A percentile compares a stretch with the other conserved stretches of the same genome.
Conservation (phyloP, 2,888 invertebrate genomes). For the Phortica magna region DNA sequence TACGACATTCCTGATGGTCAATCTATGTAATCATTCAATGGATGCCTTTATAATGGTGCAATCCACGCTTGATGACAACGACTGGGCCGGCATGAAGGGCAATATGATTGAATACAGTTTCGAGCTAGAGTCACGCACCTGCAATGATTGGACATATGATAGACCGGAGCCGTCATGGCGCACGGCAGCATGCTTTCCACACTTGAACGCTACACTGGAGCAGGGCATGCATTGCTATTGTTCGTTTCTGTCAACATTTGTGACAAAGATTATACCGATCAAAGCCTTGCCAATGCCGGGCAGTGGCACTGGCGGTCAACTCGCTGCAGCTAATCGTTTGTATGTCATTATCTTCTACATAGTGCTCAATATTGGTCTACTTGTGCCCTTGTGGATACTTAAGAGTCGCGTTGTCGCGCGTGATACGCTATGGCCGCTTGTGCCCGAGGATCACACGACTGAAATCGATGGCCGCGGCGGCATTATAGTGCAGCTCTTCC, state of each 20-base stretch:
- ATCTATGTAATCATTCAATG: conserved; percentile 1
- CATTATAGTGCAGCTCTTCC: not conserved
- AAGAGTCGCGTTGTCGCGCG: not conserved
- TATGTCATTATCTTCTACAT: not conserved
- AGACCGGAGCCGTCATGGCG: not conserved
- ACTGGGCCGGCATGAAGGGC: not conserved
- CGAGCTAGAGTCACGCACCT: conserved; percentile 4
- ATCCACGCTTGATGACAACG: not conserved
- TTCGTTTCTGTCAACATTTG: not conserved
- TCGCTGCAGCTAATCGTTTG: not conserved
- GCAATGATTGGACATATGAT: not conserved
- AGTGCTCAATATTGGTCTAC: not conserved
- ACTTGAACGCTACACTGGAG: not conserved
- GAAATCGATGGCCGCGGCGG: not conserved
- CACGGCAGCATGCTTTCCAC: not conserved
- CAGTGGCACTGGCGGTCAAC: not conserved
- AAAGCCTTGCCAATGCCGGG: not conserved
- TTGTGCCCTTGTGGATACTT: not conserved
- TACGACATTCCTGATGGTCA: conserved; percentile 8
- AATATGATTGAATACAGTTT: not conserved
- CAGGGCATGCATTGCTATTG: conserved; percentile 1
- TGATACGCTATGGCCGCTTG: not conserved
- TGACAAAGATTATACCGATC: not conserved
- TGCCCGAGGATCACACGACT: not conserved
- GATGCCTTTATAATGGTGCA: not conserved